Percentiles rank a stretch among this genome's conserved stretches.
Conservation (phyloP, 1,140 invertebrate genomes). For the Scylla paramamosain region DNA sequence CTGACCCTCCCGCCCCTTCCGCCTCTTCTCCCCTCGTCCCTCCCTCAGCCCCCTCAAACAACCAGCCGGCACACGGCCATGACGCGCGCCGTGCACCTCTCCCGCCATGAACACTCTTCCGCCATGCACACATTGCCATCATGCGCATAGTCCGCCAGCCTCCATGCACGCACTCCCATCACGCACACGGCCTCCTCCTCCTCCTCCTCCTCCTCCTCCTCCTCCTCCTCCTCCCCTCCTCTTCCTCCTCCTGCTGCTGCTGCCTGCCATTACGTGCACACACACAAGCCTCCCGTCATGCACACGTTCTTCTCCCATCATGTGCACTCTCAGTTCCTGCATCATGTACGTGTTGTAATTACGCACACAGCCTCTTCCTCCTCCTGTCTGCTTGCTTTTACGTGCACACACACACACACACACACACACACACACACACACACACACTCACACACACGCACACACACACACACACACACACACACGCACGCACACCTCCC, state of each 20-base stretch:
- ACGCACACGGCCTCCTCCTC: neutral
- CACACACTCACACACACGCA: conserved; percentile 9
- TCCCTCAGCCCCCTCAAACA: neutral
- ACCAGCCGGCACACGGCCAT: conserved; percentile 13
- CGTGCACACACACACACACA: neutral
- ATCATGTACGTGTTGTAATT: neutral
- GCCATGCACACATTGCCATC: conserved; percentile 32
- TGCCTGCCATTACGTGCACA: neutral
- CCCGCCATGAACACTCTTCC: conserved; percentile 12
- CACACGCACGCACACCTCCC: neutral
- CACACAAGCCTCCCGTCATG: neutral
- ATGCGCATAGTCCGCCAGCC: neutral
- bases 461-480: neutral
- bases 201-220: no score
- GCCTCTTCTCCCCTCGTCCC: neutral
- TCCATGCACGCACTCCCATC: conserved; percentile 10
- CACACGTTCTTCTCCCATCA: conserved; percentile 19
- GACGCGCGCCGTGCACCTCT: neutral
- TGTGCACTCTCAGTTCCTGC: neutral
- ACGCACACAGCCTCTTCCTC: neutral
- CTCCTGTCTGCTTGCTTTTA: neutral
- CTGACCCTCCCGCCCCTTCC: neutral
- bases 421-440: conserved; percentile 11
- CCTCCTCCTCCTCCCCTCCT: no score
- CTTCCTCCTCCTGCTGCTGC: no score